Evolutionary conservation across 2,113 vertebrate genomes (phyloP).

Genomic region (Natator depressus): DNA sequence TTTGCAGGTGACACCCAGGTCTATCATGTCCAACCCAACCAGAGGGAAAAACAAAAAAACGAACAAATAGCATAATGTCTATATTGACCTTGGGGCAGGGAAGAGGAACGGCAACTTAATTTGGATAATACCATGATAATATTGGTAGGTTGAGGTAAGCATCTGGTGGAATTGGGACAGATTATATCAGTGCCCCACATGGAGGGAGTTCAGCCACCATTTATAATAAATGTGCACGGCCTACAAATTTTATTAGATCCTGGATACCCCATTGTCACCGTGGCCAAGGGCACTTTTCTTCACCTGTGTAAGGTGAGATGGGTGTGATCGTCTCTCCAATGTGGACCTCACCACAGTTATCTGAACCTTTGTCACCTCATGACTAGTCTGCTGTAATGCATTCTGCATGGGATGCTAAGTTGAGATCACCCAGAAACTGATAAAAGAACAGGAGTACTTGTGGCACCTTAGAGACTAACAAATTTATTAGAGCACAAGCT

Average conservation of each 20-base stretch:
- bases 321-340: not conserved
- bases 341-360: not conserved
- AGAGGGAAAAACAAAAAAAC: not conserved
- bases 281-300: not conserved
- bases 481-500: no score
- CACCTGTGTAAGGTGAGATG: not conserved
- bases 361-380: not conserved
- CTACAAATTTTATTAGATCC: not conserved
- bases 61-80: not conserved
- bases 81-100: not conserved
- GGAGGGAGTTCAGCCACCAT: not conserved
- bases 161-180: not conserved
- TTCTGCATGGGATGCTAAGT: not conserved
- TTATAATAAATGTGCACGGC: not conserved
- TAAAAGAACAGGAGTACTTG: no score
- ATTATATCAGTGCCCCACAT: not conserved
- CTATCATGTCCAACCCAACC: not conserved
- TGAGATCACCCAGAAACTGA: not conserved
- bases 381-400: not conserved
- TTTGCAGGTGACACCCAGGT: not conserved
- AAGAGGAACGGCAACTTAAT: not conserved
- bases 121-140: not conserved
- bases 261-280: not conserved
- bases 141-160: not conserved
- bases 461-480: no score